Evolutionary conservation across 2,113 vertebrate species (phyloP).

Genomic region (Varanus komodoensis): DNA sequence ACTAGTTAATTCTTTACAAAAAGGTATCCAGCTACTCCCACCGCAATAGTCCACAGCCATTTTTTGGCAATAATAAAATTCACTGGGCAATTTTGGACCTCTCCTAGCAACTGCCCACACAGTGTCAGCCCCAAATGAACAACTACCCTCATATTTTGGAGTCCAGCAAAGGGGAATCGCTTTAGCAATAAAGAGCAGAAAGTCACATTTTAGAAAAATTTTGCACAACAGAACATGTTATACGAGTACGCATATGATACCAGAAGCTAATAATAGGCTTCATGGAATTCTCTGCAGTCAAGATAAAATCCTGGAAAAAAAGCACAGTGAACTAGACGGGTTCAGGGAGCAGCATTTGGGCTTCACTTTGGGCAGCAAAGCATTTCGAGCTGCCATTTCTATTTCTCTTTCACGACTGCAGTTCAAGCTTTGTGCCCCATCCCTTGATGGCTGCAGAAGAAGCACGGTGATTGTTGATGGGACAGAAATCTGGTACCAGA

Average conservation of each 20-base stretch:
- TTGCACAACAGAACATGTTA: background rate
- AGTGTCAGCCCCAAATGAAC: background rate
- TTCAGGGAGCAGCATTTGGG: background rate
- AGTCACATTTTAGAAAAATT: background rate
- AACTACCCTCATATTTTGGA: background rate
- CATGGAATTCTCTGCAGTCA: background rate
- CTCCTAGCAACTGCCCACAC: background rate
- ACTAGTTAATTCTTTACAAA: background rate
- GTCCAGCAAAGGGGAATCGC: background rate
- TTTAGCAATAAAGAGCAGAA: background rate
- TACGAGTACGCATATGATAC: background rate
- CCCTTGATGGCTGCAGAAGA: background rate
- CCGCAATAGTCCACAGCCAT: background rate
- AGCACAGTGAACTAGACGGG: background rate
- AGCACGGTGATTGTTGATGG: too few species aligned
- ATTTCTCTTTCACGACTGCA: background rate
- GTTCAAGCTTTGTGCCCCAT: background rate
- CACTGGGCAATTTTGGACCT: background rate
- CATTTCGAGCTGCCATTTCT: background rate
- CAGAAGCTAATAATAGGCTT: background rate
- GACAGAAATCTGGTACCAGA: background rate
- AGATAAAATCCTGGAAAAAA: background rate
- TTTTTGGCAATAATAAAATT: background rate
- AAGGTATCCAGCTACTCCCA: background rate
- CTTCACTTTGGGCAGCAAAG: background rate